Evolutionary conservation across 2,113 vertebrate genomes (phyloP).

Genomic region (Oreocharis arfaki): DNA sequence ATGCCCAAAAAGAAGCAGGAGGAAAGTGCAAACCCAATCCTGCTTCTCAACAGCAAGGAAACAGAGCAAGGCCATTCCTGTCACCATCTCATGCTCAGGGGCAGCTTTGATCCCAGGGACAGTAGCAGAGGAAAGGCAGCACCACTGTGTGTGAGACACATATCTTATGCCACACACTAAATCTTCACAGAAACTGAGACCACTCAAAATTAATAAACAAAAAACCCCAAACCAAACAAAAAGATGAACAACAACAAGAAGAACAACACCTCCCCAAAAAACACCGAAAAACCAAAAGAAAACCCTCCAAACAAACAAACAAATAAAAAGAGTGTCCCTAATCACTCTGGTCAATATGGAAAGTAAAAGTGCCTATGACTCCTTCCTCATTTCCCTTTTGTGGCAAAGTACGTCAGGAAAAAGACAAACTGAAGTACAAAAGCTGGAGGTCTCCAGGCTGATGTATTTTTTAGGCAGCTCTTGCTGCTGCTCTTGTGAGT

Average conservation of each 20-base stretch:
- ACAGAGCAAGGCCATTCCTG: neutral
- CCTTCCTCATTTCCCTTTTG: neutral
- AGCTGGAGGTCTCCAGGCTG: neutral
- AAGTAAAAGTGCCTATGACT: neutral
- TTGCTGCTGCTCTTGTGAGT: neutral
- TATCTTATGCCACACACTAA: neutral
- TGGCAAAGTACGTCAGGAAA: neutral
- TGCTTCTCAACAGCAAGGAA: neutral
- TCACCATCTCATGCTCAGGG: neutral
- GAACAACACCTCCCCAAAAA: neutral
- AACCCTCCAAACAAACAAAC: neutral
- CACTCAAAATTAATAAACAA: neutral
- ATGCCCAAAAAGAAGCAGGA: neutral
- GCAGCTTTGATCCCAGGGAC: neutral
- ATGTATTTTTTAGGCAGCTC: neutral
- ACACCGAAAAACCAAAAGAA: neutral
- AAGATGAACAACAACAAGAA: neutral
- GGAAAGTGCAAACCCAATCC: constrained; percentile 1
- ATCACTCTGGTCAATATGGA: neutral
- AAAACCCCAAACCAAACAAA: neutral
- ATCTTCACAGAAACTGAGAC: neutral
- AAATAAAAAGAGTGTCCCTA: neutral
- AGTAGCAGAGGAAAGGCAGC: neutral
- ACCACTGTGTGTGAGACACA: neutral
- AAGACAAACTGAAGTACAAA: neutral